Evolutionary conservation across 2,113 vertebrate species (phyloP), one percentile per base, ranked within the genome.

Genomic region (Thinocorus orbignyianus): DNA sequence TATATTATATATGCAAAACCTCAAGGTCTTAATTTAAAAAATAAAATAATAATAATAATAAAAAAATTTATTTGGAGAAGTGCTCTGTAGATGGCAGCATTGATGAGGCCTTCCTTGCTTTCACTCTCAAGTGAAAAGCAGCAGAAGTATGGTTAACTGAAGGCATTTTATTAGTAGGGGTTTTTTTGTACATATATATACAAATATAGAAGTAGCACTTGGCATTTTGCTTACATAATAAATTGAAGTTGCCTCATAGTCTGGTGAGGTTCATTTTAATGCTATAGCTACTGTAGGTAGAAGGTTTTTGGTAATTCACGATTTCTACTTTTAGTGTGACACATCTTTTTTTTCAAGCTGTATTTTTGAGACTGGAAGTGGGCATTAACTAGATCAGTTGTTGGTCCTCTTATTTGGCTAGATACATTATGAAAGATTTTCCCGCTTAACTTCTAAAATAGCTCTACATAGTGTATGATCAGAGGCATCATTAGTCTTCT

Each of bases 11-110:
- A 57, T 44, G 70, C 69, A 87, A 77, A 92, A 51, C 44, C 52
- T 55, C 17, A 57, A 71, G 44, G 19, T 84, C 58, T 88, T 58
- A 28, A 19, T 73, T 26, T 28, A 2, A 2, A 1, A 25, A 19
- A 7, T 28, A 44, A 7, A 19, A 46, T 31, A 7, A 15, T 6
- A 52, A 65, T 60, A n/a, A 42, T 14, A 42, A 14, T 17, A 14
- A 44, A 44, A 15, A 16, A 44, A 44, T 44, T 44, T 44, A 44
- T 41, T n/a, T 4, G 62, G 76, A 37, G 49, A 57, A 49, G 54
- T 0, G 66, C 73, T 96, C 96, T 93, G 83, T 81, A 95, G 93
- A 84, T 96, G 97, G 95, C 95, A 95, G 95, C 93, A 62, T 94
- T 97, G 93, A 33, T 82, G 81, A 97, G 78, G 52, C 26, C 87